Evolutionary conservation across 1,140 invertebrate genomes (phyloP).

Genomic region (Geopemphigus sp.): DNA sequence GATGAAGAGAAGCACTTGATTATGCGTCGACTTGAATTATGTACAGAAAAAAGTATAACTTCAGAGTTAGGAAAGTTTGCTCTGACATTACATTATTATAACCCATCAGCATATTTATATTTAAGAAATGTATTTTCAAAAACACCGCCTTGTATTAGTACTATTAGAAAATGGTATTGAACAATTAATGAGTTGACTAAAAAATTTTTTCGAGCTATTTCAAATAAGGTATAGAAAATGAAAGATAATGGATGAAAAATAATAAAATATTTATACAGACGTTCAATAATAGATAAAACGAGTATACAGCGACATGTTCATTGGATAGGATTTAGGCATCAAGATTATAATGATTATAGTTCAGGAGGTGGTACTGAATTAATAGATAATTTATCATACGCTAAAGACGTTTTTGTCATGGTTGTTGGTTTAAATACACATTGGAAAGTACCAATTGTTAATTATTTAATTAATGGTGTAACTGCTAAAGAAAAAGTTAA

Average conservation of each 20-base stretch:
- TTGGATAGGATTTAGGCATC: background rate
- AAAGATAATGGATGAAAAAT: background rate
- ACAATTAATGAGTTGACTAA: background rate
- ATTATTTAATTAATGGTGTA: constrained; percentile 33
- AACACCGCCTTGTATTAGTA: background rate
- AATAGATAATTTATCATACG: constrained; percentile 3
- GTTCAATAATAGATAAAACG: background rate
- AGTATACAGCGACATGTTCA: constrained; percentile 1
- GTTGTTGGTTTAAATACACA: constrained; percentile 23
- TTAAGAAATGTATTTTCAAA: constrained; percentile 9
- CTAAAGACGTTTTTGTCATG: constrained; percentile 20
- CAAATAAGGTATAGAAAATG: background rate
- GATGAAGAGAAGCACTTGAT: background rate
- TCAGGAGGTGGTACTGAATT: background rate
- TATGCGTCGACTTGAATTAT: constrained; percentile 4
- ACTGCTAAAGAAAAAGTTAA: constrained; percentile 38
- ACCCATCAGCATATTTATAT: background rate
- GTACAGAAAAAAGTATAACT: background rate
- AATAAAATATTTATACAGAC: background rate
- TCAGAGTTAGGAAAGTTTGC: background rate
- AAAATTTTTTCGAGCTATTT: background rate
- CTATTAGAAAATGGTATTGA: background rate
- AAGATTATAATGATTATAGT: background rate
- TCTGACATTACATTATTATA: constrained; percentile 10
- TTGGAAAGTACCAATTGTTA: constrained; percentile 35